These are phyloP conservation scores for Drosophila pseudotakahashii DNA, from an alignment of 2,888 invertebrate genomes.

Conservation along the genomic window DNA sequence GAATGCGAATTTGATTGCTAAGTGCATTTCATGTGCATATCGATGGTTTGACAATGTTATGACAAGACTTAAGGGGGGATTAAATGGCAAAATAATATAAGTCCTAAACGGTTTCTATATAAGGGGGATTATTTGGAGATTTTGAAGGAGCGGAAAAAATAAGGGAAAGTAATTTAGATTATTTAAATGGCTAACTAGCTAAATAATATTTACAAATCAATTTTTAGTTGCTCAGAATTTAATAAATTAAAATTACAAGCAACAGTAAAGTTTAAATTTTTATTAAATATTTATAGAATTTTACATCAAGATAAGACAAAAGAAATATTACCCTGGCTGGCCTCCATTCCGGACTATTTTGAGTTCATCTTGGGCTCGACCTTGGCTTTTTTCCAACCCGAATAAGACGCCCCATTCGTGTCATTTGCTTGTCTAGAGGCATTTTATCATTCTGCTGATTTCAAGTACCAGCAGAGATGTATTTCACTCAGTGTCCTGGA, in stretches of 20 bases:
- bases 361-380: conserved; percentile 32
- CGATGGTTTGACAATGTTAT: conserved; percentile 33
- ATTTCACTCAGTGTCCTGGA: conserved; percentile 21
- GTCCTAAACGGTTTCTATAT: neutral
- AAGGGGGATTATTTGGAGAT: neutral
- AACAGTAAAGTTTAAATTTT: neutral
- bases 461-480: conserved; percentile 54
- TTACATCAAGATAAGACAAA: neutral
- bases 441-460: conserved; percentile 67
- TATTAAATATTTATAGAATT: neutral
- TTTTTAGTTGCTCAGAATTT: neutral
- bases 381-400: conserved; percentile 44
- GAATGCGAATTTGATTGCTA: conserved; percentile 66
- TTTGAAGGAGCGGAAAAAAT: neutral
- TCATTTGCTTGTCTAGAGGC: conserved; percentile 43
- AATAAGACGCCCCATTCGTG: conserved; percentile 19
- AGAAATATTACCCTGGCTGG: conserved; percentile 1
- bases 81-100: conserved; percentile 13
- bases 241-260: neutral
- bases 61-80: conserved; percentile 27
- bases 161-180: neutral
- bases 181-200: neutral
- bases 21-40: conserved; percentile 33
- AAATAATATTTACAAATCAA: no score
- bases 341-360: conserved; percentile 2